Evolutionary conservation across 2,888 invertebrate genomes (phyloP), one percentile per base, ranked within the genome.

Genomic region (Tetramorium bicarinatum): DNA sequence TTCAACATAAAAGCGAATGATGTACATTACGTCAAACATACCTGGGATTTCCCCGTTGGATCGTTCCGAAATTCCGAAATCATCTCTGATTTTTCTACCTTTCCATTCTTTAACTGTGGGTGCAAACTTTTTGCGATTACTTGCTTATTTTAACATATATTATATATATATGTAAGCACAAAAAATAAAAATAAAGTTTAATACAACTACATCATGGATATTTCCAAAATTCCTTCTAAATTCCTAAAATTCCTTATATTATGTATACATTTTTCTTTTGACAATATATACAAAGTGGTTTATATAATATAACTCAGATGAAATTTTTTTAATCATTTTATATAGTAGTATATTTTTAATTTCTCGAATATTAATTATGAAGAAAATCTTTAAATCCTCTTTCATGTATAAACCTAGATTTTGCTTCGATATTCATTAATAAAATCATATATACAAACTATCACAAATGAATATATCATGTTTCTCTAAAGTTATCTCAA

Each of bases 71-170:
- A 61, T 47, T 9, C 15, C 11, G 15, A 34, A 34, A 41, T 13
- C 34, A 47, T 59, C 4, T 21, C 29, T 44, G 59, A 61, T 34
- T 74, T 74, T 25, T 59, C 13, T 47, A 29, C 29, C n/a, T 74
- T 8, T n/a, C 6, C n/a, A 15, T 47, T 74, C 15, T 74, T 18
- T 59, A 47, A 47, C 59, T 61, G 47, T 13, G 4, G 1, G 1
- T 47, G n/a, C 15, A 61, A 59, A 74, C n/a, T 34, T 34, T 34
- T 34, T 34, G 29, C 2, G 29, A n/a, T 47, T 74, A 47, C 1
- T 61, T 61, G 29, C 9, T 66, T 25, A 66, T 66, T 34, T 62
- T 34, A 47, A 47, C 15, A 47, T 15, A 15, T 29, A 38, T 29
- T 18, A 56, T 25, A 11, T 21, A 7, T 56, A 11, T 38, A 11